Evolutionary conservation across 2,797 vertebrate genomes (phyloP), one percentile per base, ranked within the genome.

Genomic region (Macropus fuliginosus): DNA sequence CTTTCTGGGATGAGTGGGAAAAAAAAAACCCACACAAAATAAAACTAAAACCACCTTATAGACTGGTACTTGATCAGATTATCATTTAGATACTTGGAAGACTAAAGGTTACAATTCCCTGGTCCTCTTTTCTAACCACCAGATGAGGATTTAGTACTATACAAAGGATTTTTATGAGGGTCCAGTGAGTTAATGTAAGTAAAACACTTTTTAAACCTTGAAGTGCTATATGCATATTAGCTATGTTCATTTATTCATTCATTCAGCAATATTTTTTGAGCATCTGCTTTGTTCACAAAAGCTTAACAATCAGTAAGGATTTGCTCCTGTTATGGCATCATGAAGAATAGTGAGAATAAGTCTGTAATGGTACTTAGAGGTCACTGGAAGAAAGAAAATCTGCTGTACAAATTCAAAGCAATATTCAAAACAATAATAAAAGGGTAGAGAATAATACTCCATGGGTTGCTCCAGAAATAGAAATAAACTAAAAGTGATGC

Each of bases 371-470:
- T 46, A 81, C n/a, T 97, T 95, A 92, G 81, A 94, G 94, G 96
- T 97, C 0, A 94, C 55, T 56, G 93, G 62, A 94, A 94, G 89
- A 93, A 95, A 96, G 89, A 93, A 94, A 95, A 96, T 91, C 92
- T 6, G 94, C 40, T 87, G 91, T 87, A 96, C 95, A 96, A 46
- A 87, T 56, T 91, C 94, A 89, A 97, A 95, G 55, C 93, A 54
- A 97, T 97, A 97, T 97, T 98, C 96, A 97, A 96, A 97, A 97
- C 66, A 97, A 57, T 81, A 96, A 95, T 96, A 97, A 87, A 96
- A 93, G 40, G 5, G 28, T 94, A 95, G 34, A 27, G 95, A 66
- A 96, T 94, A 96, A 92, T 90, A 91, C 93, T 90, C 52, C 55
- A 94, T 54, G 27, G 91, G 66, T 66, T 29, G 0, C 52, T 95